These are phyloP conservation scores for Rhynchomys soricoides DNA, from an alignment of 2,113 vertebrate genomes.

Conservation along the genomic window DNA sequence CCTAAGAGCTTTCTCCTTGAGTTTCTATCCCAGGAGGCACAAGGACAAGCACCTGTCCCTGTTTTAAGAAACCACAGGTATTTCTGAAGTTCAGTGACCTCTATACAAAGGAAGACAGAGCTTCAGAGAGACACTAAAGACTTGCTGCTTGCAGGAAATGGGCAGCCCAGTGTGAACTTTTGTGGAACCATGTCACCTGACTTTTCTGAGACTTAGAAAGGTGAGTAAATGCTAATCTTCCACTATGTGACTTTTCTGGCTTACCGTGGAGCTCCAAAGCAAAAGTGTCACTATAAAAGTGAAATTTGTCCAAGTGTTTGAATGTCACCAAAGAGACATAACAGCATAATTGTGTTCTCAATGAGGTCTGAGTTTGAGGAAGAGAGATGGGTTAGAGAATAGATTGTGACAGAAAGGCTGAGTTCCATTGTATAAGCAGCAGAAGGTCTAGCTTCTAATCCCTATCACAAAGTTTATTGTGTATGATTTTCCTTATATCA, in stretches of 20 bases:
- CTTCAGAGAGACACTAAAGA: not conserved
- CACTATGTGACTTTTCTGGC: fast-evolving
- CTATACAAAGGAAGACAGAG: not conserved
- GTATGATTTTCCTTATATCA: not conserved
- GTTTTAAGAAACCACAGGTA: not conserved
- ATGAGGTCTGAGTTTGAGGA: not conserved
- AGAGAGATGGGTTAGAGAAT: not conserved
- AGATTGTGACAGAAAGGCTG: not conserved
- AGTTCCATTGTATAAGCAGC: not conserved
- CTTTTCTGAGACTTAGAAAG: not conserved
- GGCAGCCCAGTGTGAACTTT: not conserved
- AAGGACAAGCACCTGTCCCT: not conserved
- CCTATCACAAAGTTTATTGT: not conserved
- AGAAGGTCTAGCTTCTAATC: not conserved
- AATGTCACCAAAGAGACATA: not conserved
- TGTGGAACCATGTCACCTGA: not conserved
- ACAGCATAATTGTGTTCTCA: not conserved
- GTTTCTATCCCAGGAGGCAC: not conserved
- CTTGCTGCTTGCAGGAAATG: not conserved
- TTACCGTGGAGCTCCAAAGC: not conserved
- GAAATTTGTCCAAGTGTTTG: not conserved
- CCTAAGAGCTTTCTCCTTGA: not conserved
- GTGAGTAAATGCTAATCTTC: not conserved
- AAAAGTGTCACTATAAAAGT: no score
- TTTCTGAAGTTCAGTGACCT: not conserved